Evolutionary conservation across 2,888 invertebrate species (phyloP).

Genomic region (Lissocephala sabroskyi): DNA sequence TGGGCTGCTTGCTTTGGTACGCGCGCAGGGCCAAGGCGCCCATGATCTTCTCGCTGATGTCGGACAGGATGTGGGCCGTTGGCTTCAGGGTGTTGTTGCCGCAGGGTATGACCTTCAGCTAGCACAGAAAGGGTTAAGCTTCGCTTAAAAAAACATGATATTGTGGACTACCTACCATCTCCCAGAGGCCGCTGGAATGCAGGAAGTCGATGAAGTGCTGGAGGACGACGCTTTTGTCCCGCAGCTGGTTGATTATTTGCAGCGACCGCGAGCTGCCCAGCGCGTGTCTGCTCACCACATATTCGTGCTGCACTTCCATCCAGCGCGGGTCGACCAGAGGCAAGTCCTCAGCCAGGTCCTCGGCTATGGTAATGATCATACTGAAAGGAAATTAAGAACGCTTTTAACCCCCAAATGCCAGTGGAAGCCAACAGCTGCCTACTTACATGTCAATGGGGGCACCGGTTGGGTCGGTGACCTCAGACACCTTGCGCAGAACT

Average conservation of each 20-base stretch:
- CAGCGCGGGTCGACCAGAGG: conserved; percentile 88
- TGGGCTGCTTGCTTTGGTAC: conserved; percentile 38
- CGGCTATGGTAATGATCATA: conserved; percentile 79
- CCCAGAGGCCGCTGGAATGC: conserved; percentile 79
- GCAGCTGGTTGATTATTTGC: conserved; percentile 87
- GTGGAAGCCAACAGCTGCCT: too few species aligned
- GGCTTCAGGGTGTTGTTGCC: conserved; percentile 63
- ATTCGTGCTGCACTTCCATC: conserved; percentile 69
- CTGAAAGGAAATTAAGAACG: conserved; percentile 72
- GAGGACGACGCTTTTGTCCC: conserved; percentile 89
- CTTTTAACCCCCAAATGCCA: too few species aligned
- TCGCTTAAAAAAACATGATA: background rate
- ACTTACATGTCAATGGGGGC: conserved; percentile 50
- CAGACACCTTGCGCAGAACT: conserved; percentile 64
- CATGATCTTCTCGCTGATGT: conserved; percentile 86
- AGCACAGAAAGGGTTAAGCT: conserved; percentile 4
- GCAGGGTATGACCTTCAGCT: conserved; percentile 68
- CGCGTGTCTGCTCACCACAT: conserved; percentile 70
- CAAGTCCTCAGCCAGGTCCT: conserved; percentile 87
- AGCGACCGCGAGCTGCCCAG: conserved; percentile 84
- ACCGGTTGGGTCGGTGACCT: conserved; percentile 43
- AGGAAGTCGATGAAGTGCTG: conserved; percentile 85
- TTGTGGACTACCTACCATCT: conserved; percentile 73
- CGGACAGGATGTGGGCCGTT: conserved; percentile 77
- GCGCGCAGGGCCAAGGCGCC: conserved; percentile 78